Conservation (phyloP, 2,888 invertebrate species). For the Chalcis sispes region DNA sequence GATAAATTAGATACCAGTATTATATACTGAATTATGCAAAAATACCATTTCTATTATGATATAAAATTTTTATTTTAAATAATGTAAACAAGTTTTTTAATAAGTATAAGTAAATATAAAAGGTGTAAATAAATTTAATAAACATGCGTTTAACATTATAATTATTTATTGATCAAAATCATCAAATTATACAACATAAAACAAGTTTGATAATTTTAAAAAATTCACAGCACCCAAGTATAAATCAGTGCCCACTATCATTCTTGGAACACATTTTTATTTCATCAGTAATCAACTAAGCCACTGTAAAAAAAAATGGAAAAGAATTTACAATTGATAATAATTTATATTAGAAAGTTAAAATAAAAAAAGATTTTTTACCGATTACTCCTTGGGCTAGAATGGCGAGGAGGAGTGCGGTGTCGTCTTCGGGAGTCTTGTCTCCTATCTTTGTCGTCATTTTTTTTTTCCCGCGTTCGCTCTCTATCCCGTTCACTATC, state of each 20-base stretch:
- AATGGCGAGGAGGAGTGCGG: slow-evolving; percentile 67
- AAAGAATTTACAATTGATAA: slow-evolving; percentile 29
- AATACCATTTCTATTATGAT: background rate
- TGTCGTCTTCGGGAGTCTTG: slow-evolving; percentile 44
- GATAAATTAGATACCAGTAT: background rate
- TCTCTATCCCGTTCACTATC: slow-evolving; percentile 64
- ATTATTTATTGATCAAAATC: slow-evolving; percentile 51
- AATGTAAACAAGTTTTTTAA: background rate
- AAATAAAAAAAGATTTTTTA: slow-evolving; percentile 47
- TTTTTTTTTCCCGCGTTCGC: slow-evolving; percentile 42
- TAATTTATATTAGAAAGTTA: slow-evolving; percentile 27
- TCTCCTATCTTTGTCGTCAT: slow-evolving; percentile 44
- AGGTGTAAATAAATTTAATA: slow-evolving; percentile 18
- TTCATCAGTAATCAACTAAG: slow-evolving; percentile 72
- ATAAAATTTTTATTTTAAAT: background rate
- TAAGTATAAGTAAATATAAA: background rate
- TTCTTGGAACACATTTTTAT: slow-evolving; percentile 31
- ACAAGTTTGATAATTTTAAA: slow-evolving; percentile 41
- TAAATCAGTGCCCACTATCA: slow-evolving; percentile 46
- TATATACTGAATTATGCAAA: background rate
- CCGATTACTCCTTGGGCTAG: slow-evolving; percentile 71
- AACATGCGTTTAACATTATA: slow-evolving; percentile 38
- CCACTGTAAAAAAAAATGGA: slow-evolving; percentile 67
- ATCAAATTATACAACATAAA: slow-evolving; percentile 54
- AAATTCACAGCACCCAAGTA: slow-evolving; percentile 52